These are phyloP conservation scores for Tiaroga cobitis DNA, from an alignment of 2,797 vertebrate species.

Conservation along the genomic window DNA sequence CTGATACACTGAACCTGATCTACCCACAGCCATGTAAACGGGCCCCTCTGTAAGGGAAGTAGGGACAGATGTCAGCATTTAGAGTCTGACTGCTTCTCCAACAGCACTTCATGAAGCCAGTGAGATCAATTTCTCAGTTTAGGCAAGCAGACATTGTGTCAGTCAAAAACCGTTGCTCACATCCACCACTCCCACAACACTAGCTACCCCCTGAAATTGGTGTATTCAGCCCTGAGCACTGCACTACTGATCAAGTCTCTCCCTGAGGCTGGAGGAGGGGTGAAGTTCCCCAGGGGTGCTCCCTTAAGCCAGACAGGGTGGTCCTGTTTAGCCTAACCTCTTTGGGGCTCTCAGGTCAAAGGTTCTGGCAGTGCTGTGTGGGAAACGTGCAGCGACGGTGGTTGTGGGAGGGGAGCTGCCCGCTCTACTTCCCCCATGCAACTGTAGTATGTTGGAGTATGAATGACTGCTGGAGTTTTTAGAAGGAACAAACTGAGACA, in stretches of 20 bases:
- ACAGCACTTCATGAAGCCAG: slow-evolving; percentile 50
- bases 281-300: slow-evolving; percentile 39
- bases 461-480: slow-evolving; percentile 24
- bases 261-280: slow-evolving; percentile 40
- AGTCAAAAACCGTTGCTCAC: slow-evolving; percentile 27
- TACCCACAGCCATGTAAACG: slow-evolving; percentile 13
- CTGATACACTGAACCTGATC: slow-evolving; percentile 28
- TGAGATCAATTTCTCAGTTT: slow-evolving; percentile 50
- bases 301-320: slow-evolving; percentile 54
- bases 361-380: slow-evolving; percentile 49
- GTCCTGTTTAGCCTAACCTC: slow-evolving; percentile 59
- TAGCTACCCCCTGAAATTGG: slow-evolving; percentile 3
- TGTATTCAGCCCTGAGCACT: slow-evolving; percentile 33
- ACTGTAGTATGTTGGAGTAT: slow-evolving; percentile 38
- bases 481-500: slow-evolving; percentile 6
- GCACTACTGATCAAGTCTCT: slow-evolving; percentile 31
- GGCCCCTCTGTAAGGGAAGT: slow-evolving; percentile 33
- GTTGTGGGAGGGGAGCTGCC: slow-evolving; percentile 16
- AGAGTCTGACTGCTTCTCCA: slow-evolving; percentile 35
- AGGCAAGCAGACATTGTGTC: slow-evolving; percentile 53
- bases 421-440: not conserved
- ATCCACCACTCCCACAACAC: slow-evolving; percentile 26
- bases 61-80: slow-evolving; percentile 54
- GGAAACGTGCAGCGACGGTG: slow-evolving; percentile 51
- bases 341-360: slow-evolving; percentile 55